A percentile compares a stretch with the other conserved stretches of the same genome.
These are phyloP conservation scores for Plusia festucae DNA, from an alignment of 2,888 invertebrate species.

Conservation along the genomic window DNA sequence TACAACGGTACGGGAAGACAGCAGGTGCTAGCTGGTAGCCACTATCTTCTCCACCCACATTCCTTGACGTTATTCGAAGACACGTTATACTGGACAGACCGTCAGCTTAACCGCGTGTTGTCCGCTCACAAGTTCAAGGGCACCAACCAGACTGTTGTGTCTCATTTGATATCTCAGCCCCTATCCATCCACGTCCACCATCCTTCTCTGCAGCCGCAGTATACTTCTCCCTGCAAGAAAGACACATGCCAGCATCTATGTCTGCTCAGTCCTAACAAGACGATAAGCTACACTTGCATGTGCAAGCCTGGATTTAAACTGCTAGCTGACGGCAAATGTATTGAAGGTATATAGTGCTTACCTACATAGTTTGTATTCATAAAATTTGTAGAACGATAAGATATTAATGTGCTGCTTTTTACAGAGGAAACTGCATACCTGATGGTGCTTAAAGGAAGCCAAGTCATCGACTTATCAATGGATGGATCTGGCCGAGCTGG, in stretches of 20 bases:
- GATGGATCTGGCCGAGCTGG: conserved; percentile 94
- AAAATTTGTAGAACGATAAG: background rate
- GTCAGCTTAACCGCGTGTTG: conserved; percentile 96
- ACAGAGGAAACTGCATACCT: conserved; percentile 96
- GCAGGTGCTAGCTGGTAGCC: conserved; percentile 96
- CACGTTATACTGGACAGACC: conserved; percentile 98
- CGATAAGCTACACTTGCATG: conserved; percentile 94
- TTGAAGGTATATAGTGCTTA: conserved; percentile 85
- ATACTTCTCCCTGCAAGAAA: conserved; percentile 92
- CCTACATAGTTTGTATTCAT: background rate
- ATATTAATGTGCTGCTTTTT: conserved; percentile 46
- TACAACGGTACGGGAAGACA: conserved; percentile 98
- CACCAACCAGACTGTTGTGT: conserved; percentile 97
- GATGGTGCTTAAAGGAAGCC: conserved; percentile 96
- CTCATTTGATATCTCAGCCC: conserved; percentile 98
- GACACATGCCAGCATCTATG: conserved; percentile 96
- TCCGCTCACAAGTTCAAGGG: conserved; percentile 98
- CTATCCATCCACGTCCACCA: conserved; percentile 98
- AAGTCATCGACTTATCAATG: conserved; percentile 95
- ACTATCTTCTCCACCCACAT: conserved; percentile 98
- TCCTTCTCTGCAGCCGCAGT: conserved; percentile 96
- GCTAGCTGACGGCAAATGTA: conserved; percentile 91
- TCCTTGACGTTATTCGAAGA: conserved; percentile 98
- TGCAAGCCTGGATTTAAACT: conserved; percentile 96
- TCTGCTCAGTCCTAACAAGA: conserved; percentile 93